Percentiles rank a stretch among this genome's conserved stretches.
Evolutionary conservation across 1,140 invertebrate species (phyloP).

Genomic region (Drosophila takahashii): DNA sequence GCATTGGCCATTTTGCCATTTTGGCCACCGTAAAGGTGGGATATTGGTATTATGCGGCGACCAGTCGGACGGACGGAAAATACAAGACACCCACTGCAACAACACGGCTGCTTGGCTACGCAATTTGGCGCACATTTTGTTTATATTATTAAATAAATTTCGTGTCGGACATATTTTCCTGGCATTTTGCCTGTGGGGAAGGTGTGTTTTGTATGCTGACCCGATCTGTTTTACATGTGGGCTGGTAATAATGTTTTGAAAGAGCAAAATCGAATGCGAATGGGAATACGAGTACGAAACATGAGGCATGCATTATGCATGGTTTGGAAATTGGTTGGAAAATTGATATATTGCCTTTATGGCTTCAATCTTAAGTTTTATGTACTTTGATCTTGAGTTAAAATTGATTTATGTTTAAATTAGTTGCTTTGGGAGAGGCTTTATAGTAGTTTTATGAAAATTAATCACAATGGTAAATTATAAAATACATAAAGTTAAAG

Average conservation of each 20-base stretch:
- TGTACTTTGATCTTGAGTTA: slow-evolving; percentile 27
- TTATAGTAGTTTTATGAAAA: no score
- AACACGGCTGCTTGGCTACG: slow-evolving; percentile 67
- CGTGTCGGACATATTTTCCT: slow-evolving; percentile 56
- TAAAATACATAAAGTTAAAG: no score
- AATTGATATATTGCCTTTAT: slow-evolving; percentile 25
- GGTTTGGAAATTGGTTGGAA: slow-evolving; percentile 19
- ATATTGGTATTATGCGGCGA: background rate
- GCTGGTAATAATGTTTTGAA: slow-evolving; percentile 43
- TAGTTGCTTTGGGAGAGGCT: background rate
- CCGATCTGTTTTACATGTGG: slow-evolving; percentile 32
- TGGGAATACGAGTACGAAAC: slow-evolving; percentile 14
- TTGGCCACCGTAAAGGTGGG: slow-evolving; percentile 31
- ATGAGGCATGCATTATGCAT: slow-evolving; percentile 33
- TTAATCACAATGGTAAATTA: no score
- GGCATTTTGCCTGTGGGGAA: slow-evolving; percentile 24
- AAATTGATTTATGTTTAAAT: slow-evolving; percentile 7
- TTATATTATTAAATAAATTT: slow-evolving; percentile 82
- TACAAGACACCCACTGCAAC: slow-evolving; percentile 13
- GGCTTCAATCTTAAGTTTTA: slow-evolving; percentile 7
- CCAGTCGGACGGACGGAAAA: background rate
- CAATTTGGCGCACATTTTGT: slow-evolving; percentile 81
- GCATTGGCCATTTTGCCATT: slow-evolving; percentile 52
- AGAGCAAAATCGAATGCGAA: slow-evolving; percentile 35
- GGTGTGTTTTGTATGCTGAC: slow-evolving; percentile 37